phyloP scores from a whole-genome alignment of 37 sponge, comb jelly and placozoan genomes.

The Oscarella lobularis region DNA sequence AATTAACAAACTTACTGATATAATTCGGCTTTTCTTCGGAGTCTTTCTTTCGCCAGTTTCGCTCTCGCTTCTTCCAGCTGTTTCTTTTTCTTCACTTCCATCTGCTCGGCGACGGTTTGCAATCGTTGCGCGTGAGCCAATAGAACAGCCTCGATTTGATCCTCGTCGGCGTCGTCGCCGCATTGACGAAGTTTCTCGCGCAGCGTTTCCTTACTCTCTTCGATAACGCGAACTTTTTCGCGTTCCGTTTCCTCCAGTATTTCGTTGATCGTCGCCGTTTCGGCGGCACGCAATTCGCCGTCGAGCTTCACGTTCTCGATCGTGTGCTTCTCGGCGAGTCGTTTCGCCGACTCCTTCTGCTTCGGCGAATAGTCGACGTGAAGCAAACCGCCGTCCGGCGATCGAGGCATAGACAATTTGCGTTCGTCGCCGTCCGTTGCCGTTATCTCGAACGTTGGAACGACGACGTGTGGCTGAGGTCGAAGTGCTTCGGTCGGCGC shows the following conservation, averaged over 20 bases:
- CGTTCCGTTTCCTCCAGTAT: not conserved
- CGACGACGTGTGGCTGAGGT: not conserved
- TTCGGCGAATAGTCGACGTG: not conserved
- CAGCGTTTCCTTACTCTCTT: not conserved
- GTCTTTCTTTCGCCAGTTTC: not conserved
- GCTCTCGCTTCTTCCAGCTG: not conserved
- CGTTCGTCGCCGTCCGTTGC: not conserved
- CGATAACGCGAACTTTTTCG: not conserved
- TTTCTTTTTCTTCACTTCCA: not conserved
- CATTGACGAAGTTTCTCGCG: not conserved
- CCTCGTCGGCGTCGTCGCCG: not conserved
- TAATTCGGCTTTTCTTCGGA: not conserved
- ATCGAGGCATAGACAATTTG: not conserved
- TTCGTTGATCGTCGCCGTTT: not conserved
- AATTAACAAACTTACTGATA: no score
- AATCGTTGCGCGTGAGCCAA: constrained; percentile 1
- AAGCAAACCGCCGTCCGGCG: not conserved
- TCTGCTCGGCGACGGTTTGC: not conserved
- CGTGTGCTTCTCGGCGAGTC: constrained; percentile 8
- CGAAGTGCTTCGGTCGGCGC: no score
- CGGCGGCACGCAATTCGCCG: not conserved
- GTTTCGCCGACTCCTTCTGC: not conserved
- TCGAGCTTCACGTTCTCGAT: constrained; percentile 3
- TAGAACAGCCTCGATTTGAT: not conserved
- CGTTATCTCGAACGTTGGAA: not conserved